Conservation (phyloP, 2,888 invertebrate genomes). For the Antheraea yamamai region DNA sequence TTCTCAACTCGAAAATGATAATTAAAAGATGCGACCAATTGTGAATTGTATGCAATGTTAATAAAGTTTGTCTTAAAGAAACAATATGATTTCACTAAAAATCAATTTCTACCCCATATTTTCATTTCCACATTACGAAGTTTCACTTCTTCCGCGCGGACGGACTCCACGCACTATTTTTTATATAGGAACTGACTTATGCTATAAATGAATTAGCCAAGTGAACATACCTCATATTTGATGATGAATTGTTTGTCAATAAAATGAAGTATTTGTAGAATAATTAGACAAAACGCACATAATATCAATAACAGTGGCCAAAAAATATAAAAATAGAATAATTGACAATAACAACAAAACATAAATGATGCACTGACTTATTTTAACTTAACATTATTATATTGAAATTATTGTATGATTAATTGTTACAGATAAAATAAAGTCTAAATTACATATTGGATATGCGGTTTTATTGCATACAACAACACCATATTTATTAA, state of each 20-base stretch:
- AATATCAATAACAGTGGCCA: neutral
- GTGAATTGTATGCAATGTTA: too few species aligned
- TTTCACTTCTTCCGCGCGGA: too few species aligned
- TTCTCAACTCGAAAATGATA: too few species aligned
- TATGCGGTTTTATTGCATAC: neutral
- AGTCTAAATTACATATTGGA: constrained; percentile 1
- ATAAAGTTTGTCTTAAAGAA: too few species aligned
- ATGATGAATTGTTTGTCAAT: neutral
- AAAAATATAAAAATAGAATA: neutral
- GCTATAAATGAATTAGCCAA: neutral
- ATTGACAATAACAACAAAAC: neutral
- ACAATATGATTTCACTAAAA: too few species aligned
- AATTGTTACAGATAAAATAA: neutral
- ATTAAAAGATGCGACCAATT: too few species aligned
- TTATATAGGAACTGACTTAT: neutral
- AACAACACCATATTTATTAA: neutral
- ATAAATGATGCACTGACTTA: neutral
- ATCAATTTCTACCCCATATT: too few species aligned
- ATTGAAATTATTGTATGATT: neutral
- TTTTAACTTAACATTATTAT: neutral
- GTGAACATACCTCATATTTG: neutral
- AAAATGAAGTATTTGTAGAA: neutral
- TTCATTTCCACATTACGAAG: too few species aligned
- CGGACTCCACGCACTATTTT: too few species aligned
- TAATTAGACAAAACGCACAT: neutral